These are phyloP conservation scores for Chelmon rostratus DNA, from an alignment of 2,797 vertebrate genomes.

Conservation along the genomic window DNA sequence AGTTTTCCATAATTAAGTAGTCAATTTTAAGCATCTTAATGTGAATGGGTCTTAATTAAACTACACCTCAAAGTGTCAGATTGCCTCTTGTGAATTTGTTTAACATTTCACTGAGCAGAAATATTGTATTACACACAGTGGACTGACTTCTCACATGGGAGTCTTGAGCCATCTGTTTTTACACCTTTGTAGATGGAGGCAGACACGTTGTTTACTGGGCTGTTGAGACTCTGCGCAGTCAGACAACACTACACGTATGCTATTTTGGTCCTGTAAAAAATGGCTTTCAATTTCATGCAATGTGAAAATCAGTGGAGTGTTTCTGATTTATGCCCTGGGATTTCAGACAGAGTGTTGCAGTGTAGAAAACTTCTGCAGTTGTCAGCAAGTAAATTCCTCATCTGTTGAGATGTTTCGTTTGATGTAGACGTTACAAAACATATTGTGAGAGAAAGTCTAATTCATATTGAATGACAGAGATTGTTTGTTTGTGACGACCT, in stretches of 20 bases:
- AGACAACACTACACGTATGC: slow-evolving; percentile 6
- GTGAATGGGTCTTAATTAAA: slow-evolving; percentile 70
- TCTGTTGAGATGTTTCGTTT: slow-evolving; percentile 15
- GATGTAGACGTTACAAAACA: background rate
- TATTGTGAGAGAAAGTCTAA: background rate
- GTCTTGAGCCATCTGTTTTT: slow-evolving; percentile 69
- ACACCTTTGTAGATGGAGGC: slow-evolving; percentile 33
- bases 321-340: slow-evolving; percentile 39
- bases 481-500: slow-evolving; percentile 5
- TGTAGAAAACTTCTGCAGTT: background rate
- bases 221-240: slow-evolving; percentile 35
- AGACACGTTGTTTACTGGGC: slow-evolving; percentile 57
- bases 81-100: slow-evolving; percentile 61
- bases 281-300: slow-evolving; percentile 33
- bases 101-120: slow-evolving; percentile 61
- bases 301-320: slow-evolving; percentile 45
- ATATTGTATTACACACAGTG: slow-evolving; percentile 45
- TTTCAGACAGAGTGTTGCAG: slow-evolving; percentile 16
- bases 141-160: slow-evolving; percentile 60
- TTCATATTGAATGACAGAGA: background rate
- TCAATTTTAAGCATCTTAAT: slow-evolving; percentile 45
- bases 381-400: slow-evolving; percentile 14
- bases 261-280: slow-evolving; percentile 42
- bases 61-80: slow-evolving; percentile 47
- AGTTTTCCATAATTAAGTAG: slow-evolving; percentile 55